phyloP scores from a whole-genome alignment of 2,113 vertebrate species.

The Tonatia bakeri region DNA sequence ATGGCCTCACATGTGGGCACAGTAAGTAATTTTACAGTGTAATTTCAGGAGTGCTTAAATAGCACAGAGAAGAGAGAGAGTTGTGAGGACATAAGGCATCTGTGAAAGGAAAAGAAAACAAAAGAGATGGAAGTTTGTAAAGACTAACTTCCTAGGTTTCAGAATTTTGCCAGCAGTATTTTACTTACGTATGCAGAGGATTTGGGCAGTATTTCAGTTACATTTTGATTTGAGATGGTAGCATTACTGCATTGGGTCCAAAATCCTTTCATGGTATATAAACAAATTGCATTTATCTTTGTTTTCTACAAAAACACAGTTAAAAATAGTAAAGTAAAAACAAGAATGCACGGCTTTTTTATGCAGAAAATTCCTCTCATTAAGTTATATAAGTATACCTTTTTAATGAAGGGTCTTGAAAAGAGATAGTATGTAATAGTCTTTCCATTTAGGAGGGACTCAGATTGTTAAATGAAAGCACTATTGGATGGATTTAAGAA shows the following conservation, averaged over 20 bases:
- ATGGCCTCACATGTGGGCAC: neutral
- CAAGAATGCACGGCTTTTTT: neutral
- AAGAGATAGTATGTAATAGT: conserved; percentile 2
- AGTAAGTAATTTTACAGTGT: neutral
- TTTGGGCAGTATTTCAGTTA: neutral
- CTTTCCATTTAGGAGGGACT: neutral
- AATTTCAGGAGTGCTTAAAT: neutral
- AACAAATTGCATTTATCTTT: neutral
- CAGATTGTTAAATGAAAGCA: conserved; percentile 11
- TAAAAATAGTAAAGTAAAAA: neutral
- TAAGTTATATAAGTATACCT: neutral
- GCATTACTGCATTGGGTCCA: neutral
- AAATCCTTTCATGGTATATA: neutral
- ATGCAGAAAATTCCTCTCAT: neutral
- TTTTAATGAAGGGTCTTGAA: neutral
- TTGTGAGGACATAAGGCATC: neutral
- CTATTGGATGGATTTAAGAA: neutral
- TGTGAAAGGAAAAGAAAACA: neutral
- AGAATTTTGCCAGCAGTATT: neutral
- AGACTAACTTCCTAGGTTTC: neutral
- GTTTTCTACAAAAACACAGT: neutral
- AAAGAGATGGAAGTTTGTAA: neutral
- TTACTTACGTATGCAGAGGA: neutral
- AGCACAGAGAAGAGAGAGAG: neutral
- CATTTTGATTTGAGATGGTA: neutral